phyloP scores from a whole-genome alignment of 2,888 invertebrate species.

The Anorthoa munda region DNA sequence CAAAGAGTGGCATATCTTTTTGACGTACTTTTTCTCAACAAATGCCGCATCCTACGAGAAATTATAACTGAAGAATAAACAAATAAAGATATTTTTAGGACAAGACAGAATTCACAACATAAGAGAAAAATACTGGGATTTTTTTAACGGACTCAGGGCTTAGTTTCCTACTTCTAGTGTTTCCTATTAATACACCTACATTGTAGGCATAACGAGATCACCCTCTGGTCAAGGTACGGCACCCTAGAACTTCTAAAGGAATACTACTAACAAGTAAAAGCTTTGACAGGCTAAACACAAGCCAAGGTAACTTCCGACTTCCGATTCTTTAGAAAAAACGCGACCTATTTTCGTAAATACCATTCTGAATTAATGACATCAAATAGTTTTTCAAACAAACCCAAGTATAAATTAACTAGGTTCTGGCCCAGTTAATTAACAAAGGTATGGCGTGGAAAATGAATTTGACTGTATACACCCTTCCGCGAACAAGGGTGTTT shows the following conservation, averaged over 20 bases:
- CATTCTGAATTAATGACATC: slow-evolving; percentile 43
- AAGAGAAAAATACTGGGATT: too few relatives aligned
- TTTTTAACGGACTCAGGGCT: too few relatives aligned
- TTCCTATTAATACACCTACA: too few relatives aligned
- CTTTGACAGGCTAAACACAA: slow-evolving; percentile 23
- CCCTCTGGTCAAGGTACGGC: not conserved
- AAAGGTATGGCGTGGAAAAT: slow-evolving; percentile 61
- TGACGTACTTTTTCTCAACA: too few relatives aligned
- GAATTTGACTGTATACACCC: slow-evolving; percentile 50
- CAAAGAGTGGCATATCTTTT: too few relatives aligned
- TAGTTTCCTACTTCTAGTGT: too few relatives aligned
- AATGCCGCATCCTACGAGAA: too few relatives aligned
- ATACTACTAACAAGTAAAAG: slow-evolving; percentile 4
- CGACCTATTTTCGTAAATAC: slow-evolving; percentile 17
- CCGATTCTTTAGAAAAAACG: slow-evolving; percentile 26
- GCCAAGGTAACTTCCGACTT: slow-evolving; percentile 32
- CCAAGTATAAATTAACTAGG: slow-evolving; percentile 56
- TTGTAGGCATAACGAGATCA: not conserved
- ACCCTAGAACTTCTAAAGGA: not conserved
- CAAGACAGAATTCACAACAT: too few relatives aligned
- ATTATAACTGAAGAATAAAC: too few relatives aligned
- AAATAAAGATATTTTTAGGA: too few relatives aligned
- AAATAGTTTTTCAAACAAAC: slow-evolving; percentile 55
- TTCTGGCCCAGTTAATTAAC: slow-evolving; percentile 65
- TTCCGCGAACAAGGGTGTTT: slow-evolving; percentile 40